phyloP scores from a whole-genome alignment of 2,888 invertebrate species.

The Plutella xylostella region DNA sequence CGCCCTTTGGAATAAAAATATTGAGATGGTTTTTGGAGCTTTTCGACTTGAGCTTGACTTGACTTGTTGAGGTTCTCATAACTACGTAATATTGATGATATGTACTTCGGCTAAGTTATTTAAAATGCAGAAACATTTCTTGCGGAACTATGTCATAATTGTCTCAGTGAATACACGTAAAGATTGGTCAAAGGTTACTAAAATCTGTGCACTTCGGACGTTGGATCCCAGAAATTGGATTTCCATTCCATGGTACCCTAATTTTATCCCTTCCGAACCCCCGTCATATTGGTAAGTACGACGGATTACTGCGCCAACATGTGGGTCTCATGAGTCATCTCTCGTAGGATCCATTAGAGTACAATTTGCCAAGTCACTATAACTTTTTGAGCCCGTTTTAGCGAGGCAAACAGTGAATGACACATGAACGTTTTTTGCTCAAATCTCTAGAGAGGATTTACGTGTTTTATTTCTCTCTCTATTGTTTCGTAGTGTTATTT shows the following conservation, averaged over 20 bases:
- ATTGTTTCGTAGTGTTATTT: background rate
- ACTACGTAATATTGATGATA: background rate
- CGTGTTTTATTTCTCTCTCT: background rate
- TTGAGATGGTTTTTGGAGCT: background rate
- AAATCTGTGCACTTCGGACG: too few relatives aligned
- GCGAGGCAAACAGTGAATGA: constrained; percentile 21
- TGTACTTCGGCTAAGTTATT: background rate
- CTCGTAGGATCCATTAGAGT: constrained; percentile 53
- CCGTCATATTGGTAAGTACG: constrained; percentile 33
- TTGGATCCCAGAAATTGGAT: constrained; percentile 2
- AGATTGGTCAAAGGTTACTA: too few relatives aligned
- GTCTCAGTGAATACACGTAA: too few relatives aligned
- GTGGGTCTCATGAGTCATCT: constrained; percentile 50
- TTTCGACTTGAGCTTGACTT: background rate
- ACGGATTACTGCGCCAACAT: constrained; percentile 42
- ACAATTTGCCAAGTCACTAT: constrained; percentile 53
- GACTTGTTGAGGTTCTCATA: background rate
- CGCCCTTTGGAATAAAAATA: background rate
- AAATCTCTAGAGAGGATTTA: constrained; percentile 13
- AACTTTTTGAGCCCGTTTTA: constrained; percentile 38
- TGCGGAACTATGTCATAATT: too few relatives aligned
- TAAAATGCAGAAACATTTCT: background rate
- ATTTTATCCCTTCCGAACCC: constrained; percentile 22
- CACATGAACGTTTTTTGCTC: constrained; percentile 20
- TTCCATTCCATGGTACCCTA: constrained; percentile 22